These are phyloP conservation scores for Myopa testacea DNA, from an alignment of 2,888 invertebrate genomes.

Conservation along the genomic window DNA sequence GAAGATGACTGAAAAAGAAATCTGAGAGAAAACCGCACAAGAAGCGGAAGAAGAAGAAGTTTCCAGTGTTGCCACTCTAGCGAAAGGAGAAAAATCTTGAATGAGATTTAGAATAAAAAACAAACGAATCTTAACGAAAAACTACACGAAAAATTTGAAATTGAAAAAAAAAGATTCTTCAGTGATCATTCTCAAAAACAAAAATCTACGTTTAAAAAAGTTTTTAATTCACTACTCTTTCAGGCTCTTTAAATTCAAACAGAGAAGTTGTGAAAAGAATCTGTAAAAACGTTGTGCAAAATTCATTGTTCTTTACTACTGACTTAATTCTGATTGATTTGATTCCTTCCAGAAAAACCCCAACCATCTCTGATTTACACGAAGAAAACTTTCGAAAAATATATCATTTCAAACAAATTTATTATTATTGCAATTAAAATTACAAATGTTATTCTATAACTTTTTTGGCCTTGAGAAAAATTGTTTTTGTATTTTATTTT, in stretches of 20 bases:
- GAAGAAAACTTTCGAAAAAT: no score
- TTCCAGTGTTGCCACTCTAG: not conserved
- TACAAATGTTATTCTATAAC: not conserved
- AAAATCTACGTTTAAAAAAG: not conserved
- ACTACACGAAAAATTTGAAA: constrained; percentile 12
- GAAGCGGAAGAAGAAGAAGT: constrained; percentile 44
- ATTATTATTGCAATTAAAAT: no score
- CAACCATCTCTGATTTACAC: no score
- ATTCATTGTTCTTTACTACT: no score
- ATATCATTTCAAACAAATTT: no score
- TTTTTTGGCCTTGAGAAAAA: not conserved
- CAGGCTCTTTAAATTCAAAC: no score
- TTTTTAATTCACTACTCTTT: not conserved
- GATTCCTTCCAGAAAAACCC: no score
- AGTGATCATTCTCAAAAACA: not conserved
- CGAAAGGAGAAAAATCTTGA: not conserved
- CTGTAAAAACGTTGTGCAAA: no score
- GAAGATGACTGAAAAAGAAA: not conserved
- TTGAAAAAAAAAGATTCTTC: not conserved
- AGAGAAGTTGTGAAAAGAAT: no score
- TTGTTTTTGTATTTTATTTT: constrained; percentile 9
- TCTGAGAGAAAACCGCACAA: not conserved
- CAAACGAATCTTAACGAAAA: constrained; percentile 29
- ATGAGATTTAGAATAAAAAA: not conserved
- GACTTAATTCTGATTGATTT: no score